Evolutionary conservation across 1,140 invertebrate genomes (phyloP).

Genomic region (Drosophila arizonae): DNA sequence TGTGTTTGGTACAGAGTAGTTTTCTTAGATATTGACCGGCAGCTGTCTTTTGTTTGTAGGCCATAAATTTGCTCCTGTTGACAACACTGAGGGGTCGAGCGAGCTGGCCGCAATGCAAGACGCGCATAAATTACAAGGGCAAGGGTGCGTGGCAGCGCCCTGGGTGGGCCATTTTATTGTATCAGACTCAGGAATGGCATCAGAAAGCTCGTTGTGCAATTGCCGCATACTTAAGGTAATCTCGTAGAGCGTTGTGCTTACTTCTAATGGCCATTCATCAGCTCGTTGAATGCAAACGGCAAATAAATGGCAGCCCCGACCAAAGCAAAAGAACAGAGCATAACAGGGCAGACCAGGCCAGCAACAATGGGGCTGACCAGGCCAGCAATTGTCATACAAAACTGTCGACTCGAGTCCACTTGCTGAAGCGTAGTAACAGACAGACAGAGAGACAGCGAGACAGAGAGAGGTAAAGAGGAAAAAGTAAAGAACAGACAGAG

Average conservation of each 20-base stretch:
- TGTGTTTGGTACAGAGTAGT: constrained; percentile 37
- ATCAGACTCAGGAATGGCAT: constrained; percentile 46
- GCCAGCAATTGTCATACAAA: constrained; percentile 77
- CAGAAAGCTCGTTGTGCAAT: constrained; percentile 74
- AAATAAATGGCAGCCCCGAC: constrained; percentile 68
- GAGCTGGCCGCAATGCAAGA: constrained; percentile 34
- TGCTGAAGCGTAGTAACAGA: constrained; percentile 3
- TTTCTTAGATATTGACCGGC: constrained; percentile 54
- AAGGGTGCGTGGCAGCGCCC: constrained; percentile 53
- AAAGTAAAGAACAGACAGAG: no score
- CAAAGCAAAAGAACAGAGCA: constrained; percentile 39
- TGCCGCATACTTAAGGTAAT: constrained; percentile 81
- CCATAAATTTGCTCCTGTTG: constrained; percentile 62
- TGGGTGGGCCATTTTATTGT: constrained; percentile 60
- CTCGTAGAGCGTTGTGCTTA: constrained; percentile 75
- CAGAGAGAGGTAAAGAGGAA: constrained; percentile 9
- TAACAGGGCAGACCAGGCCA: constrained; percentile 4
- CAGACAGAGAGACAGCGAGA: neutral
- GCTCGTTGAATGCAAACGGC: constrained; percentile 80
- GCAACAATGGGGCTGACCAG: constrained; percentile 63
- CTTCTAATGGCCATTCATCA: constrained; percentile 80
- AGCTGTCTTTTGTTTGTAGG: constrained; percentile 75
- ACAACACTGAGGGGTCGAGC: constrained; percentile 9
- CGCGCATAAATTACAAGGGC: constrained; percentile 68
- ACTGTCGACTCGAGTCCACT: constrained; percentile 56